These are phyloP conservation scores for Brevipalpus yothersi DNA, from an alignment of 1,140 invertebrate species.

Conservation along the genomic window DNA sequence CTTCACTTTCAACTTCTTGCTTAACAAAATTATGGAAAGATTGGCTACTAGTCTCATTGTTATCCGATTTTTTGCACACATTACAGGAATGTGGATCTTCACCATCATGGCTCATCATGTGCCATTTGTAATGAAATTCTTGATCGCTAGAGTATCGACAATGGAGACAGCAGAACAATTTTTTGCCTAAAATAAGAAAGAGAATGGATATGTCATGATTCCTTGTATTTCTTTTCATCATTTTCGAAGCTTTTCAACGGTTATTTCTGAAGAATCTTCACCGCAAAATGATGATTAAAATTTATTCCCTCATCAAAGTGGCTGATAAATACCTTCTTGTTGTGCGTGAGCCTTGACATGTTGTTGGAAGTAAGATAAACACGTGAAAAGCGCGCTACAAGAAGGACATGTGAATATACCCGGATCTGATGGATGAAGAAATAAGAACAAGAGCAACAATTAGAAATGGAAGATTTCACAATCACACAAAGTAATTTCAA, in stretches of 20 bases:
- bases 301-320: too few species aligned
- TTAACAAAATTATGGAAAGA: conserved; percentile 1
- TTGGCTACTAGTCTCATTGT: not conserved
- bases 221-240: too few species aligned
- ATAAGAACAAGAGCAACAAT: not conserved
- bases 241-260: too few species aligned
- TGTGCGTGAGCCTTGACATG: conserved; percentile 8
- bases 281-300: too few species aligned
- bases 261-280: too few species aligned
- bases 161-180: conserved; percentile 6
- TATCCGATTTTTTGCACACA: conserved; percentile 3
- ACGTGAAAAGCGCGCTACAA: conserved; percentile 10
- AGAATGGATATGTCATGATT: too few species aligned
- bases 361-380: conserved; percentile 10
- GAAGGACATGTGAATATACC: conserved; percentile 10
- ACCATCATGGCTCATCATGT: conserved; percentile 5
- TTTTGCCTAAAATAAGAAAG: not conserved
- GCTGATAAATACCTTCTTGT: not conserved
- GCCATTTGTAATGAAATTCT: conserved; percentile 8
- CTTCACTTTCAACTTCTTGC: conserved; percentile 1
- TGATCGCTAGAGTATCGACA: conserved; percentile 6
- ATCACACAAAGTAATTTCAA: not conserved
- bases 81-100: conserved; percentile 6
- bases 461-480: not conserved
- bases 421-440: not conserved